Base-by-base conservation (phyloP, 2,797 vertebrate species). In the Oryzias dopingdopingensis region DNA sequence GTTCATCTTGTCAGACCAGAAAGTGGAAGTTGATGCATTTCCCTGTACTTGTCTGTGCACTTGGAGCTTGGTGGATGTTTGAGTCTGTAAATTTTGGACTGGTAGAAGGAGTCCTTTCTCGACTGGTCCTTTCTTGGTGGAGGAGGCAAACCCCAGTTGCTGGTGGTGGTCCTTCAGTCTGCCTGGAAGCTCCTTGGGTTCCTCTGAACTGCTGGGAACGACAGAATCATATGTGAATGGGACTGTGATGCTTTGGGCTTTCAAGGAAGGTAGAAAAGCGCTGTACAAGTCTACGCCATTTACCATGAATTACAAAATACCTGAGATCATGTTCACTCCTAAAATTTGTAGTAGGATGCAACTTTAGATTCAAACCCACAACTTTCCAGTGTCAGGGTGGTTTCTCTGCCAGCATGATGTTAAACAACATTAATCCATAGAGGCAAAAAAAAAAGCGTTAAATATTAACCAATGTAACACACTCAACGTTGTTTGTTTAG, bases 191-290 rank as follows among this genome's bases (percentile, higher is more conserved):
- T 73, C 59, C 32, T 47, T 17, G 0, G 55, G 59, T 58, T 43
- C 47, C 26, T 0, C 13, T 14, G 65, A 60, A 44, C 5, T 1
- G 48, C 64, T 67, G 75, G 6, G 18, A 54, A 62, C 7, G 44
- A 72, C 43, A 63, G 24, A 62, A 52, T 4, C 18, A 44, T 6
- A 16, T n/a, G 16, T 15, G 14, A 5, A 42, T 42, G 3, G 12
- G 15, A 8, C 40, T 42, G 4, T 12, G 12, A 14, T 3, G 15
- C 4, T 14, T 13, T 12, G 10, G 40, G 12, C 15, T 2, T 13
- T 42, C 40, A 42, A 42, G 40, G 10, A 42, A 42, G 20, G 20
- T 22, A 22, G 20, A 22, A 22, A 22, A 22, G 20, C 20, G 20
- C 20, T 22, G 20, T 22, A 22, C 20, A 22, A 22, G 20, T 22